phyloP scores from a whole-genome alignment of 2,888 invertebrate species.

The Meteorus colon region DNA sequence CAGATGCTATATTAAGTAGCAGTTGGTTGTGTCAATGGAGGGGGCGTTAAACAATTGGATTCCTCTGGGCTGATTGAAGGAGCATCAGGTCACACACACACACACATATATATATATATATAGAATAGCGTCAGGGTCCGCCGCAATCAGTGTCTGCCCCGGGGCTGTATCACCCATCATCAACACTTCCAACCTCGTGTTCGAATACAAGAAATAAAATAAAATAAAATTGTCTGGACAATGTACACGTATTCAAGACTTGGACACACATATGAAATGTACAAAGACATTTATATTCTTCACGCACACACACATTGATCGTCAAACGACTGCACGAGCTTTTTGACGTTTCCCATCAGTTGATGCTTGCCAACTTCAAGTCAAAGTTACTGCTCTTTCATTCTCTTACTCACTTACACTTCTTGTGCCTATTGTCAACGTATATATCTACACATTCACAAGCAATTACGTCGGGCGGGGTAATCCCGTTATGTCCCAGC shows the following conservation, averaged over 20 bases:
- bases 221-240: constrained; percentile 18
- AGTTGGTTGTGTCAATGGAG: constrained; percentile 54
- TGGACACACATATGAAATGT: neutral
- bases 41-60: constrained; percentile 72
- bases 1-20: constrained; percentile 72
- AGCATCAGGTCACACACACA: constrained; percentile 20
- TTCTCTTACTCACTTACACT: neutral
- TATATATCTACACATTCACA: constrained; percentile 69
- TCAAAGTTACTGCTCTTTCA: neutral
- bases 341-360: constrained; percentile 5
- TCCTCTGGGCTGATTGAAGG: constrained; percentile 66
- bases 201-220: neutral
- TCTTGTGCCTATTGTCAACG: constrained; percentile 56
- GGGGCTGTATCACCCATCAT: constrained; percentile 54
- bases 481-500: constrained; percentile 67
- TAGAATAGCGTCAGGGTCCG: constrained; percentile 55
- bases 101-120: neutral
- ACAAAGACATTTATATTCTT: neutral
- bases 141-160: constrained; percentile 71
- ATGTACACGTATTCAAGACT: neutral
- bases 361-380: neutral
- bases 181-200: neutral
- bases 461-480: constrained; percentile 72
- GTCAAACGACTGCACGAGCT: neutral
- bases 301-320: no score